A percentile compares a stretch with the other conserved stretches of the same genome.
phyloP scores from a whole-genome alignment of 2,888 invertebrate species.

The Rotaria sp. region DNA sequence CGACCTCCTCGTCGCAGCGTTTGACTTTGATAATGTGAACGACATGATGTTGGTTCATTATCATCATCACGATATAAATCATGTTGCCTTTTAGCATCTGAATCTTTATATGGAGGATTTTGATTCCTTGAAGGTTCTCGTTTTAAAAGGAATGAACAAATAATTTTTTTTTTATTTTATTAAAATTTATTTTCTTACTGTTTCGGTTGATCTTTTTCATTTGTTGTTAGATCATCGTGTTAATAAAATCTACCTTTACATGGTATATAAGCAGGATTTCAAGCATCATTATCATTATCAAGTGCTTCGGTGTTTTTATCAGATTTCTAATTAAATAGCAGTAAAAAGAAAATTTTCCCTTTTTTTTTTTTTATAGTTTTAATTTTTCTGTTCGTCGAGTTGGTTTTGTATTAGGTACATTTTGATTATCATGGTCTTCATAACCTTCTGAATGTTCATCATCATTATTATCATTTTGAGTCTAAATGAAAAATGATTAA shows the following conservation, averaged over 20 bases:
- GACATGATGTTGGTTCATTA: not conserved
- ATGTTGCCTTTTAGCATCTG: constrained; percentile 3
- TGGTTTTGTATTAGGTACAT: too few species aligned
- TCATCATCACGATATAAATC: not conserved
- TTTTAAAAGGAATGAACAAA: not conserved
- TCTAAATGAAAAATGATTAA: too few species aligned
- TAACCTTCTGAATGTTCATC: not conserved
- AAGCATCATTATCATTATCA: not conserved
- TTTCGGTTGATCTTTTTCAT: not conserved
- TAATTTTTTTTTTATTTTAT: too few species aligned
- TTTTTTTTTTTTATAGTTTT: too few species aligned
- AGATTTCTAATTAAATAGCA: not conserved
- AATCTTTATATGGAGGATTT: not conserved
- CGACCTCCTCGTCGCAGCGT: too few species aligned
- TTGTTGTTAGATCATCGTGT: not conserved
- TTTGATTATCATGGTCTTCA: not conserved
- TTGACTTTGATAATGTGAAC: too few species aligned
- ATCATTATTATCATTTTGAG: too few species aligned
- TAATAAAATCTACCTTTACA: constrained; percentile 16
- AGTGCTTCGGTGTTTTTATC: not conserved
- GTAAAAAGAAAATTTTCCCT: too few species aligned
- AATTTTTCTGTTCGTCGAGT: too few species aligned
- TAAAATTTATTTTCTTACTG: too few species aligned
- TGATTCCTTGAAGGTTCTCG: not conserved
- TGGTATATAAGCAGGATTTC: constrained; percentile 13